Base-by-base conservation (phyloP, 1,140 invertebrate genomes). In the Eciton burchellii region DNA sequence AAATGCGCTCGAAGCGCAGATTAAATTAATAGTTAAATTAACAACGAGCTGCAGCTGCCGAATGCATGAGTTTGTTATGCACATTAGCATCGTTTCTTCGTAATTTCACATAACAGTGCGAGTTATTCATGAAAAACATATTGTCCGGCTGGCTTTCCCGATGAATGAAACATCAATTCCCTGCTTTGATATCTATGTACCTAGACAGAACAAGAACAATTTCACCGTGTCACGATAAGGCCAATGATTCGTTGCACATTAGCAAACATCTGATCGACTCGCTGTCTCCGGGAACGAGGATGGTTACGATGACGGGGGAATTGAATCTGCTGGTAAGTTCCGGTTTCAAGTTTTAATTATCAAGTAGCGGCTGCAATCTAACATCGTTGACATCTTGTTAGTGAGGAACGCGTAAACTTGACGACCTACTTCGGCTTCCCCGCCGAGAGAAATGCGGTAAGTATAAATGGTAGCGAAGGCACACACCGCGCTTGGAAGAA, bases 111-210 rank as follows among this genome's bases (percentile, higher is more conserved):
- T 74, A 41, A 4, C 19, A 29, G 21, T 26, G 16, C 3, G 12
- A 43, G 68, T 77, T 68, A 68, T 77, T 77, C 66, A 77, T 41
- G 16, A 54, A 19, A 6, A n/a, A 56, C 21, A 43, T 35, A 16
- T 66, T 52, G 21, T 29, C 57, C 57, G 14, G 52, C 1, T 21
- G 16, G 62, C 47, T 66, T 77, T 43, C n/a, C 47, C 29, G 41
- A 5, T 16, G 66, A 77, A 77, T 77, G 19, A 77, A 66, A 54
- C 43, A 68, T 77, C 68, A 77, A 77, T 66, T 56, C 54, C 21
- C 26, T 54, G 35, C 19, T 77, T 68, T 54, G 26, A 76, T 45
- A 21, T 68, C 16, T 70, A 26, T 70, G 16, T 35, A 19, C n/a
- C 3, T 19, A 29, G n/a, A 21, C 6, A 21, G n/a, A 16, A 9